Evolutionary conservation across 2,113 vertebrate genomes (phyloP).

Genomic region (Hippocampus barbouri): DNA sequence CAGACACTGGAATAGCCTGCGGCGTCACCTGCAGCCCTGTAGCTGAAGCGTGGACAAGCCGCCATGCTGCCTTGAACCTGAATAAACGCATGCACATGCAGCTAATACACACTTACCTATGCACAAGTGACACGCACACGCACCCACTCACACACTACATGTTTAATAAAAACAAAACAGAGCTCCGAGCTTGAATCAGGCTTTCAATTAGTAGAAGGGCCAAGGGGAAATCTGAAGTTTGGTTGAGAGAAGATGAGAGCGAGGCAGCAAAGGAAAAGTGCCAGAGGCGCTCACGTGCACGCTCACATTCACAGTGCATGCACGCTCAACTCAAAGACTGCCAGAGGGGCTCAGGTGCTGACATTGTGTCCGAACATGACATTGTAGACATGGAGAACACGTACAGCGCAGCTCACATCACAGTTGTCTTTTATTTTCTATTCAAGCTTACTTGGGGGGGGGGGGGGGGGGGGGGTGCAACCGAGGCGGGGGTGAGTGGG

Average conservation of each 20-base stretch:
- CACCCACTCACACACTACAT: not conserved
- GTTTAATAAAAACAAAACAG: conserved; percentile 33
- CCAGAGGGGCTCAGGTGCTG: conserved; percentile 28
- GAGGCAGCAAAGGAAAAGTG: conserved; percentile 34
- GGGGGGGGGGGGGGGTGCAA: not conserved
- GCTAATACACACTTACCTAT: not conserved
- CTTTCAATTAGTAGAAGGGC: conserved; percentile 65
- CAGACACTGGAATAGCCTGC: conserved; percentile 23
- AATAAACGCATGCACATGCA: conserved; percentile 34
- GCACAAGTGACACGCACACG: not conserved
- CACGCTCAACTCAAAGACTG: too few species aligned
- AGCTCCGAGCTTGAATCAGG: conserved; percentile 55
- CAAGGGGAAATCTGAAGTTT: conserved; percentile 69
- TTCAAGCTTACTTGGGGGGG: conserved; percentile 8
- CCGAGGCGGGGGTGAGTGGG: too few species aligned
- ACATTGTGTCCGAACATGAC: conserved; percentile 59
- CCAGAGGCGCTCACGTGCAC: conserved; percentile 29
- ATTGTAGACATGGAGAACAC: conserved; percentile 35
- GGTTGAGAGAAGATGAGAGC: conserved; percentile 56
- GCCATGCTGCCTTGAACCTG: conserved; percentile 23
- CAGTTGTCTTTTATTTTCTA: not conserved
- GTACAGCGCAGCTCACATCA: conserved; percentile 21
- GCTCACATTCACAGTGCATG: not conserved
- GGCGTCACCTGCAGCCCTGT: conserved; percentile 46
- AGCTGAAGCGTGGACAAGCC: conserved; percentile 41